Evolutionary conservation across 2,113 vertebrate species (phyloP).

Genomic region (Oxyruncus cristatus): DNA sequence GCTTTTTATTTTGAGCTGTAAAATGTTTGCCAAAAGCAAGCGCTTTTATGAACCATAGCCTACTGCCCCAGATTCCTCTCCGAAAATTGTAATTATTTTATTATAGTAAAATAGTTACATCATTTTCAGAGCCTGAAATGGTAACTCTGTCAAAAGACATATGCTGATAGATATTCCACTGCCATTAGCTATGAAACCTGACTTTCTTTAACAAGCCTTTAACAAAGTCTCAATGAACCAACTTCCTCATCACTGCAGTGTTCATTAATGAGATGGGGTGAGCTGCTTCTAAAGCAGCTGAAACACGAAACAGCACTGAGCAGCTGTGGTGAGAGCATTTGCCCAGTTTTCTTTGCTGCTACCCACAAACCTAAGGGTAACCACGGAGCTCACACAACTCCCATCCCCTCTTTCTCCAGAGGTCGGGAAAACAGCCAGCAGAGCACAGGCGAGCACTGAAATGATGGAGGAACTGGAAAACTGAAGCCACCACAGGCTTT

Average conservation of each 20-base stretch:
- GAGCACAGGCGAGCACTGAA: neutral
- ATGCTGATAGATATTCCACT: neutral
- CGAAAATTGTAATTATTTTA: conserved; percentile 11
- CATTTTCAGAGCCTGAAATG: neutral
- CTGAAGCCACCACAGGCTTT: neutral
- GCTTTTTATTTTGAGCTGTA: neutral
- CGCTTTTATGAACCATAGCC: neutral
- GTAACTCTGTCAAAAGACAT: neutral
- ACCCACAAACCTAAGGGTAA: neutral
- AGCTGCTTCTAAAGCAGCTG: neutral
- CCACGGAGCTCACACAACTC: neutral
- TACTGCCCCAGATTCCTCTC: conserved; percentile 3
- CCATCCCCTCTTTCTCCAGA: neutral
- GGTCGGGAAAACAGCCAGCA: neutral
- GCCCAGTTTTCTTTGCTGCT: neutral
- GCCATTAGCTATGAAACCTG: neutral
- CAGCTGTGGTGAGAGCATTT: neutral
- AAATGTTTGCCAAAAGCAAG: conserved; percentile 3
- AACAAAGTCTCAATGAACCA: neutral
- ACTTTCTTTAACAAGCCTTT: neutral
- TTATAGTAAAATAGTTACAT: neutral
- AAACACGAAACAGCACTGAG: neutral
- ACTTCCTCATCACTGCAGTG: rapidly evolving
- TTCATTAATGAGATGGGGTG: neutral
- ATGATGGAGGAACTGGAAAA: rapidly evolving